phyloP scores from a whole-genome alignment of 2,113 vertebrate genomes.

The Paradisaea rubra region DNA sequence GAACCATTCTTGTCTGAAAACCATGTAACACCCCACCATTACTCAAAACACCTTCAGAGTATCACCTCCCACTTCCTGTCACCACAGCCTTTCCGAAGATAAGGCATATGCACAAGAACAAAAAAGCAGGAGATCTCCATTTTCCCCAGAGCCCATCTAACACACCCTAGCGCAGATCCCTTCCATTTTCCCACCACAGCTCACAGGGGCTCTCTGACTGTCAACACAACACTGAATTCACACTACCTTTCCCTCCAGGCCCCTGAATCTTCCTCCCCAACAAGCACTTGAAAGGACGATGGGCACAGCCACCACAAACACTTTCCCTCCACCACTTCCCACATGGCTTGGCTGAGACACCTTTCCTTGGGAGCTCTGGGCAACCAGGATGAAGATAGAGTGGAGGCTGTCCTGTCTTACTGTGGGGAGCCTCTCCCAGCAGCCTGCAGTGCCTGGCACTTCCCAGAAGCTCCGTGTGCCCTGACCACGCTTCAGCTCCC shows the following conservation, averaged over 20 bases:
- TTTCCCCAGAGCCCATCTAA: background rate
- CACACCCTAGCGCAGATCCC: background rate
- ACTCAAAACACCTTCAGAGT: background rate
- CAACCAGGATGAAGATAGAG: background rate
- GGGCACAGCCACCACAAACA: background rate
- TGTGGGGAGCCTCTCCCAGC: background rate
- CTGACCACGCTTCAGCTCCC: background rate
- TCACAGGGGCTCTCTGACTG: background rate
- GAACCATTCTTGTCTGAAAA: background rate
- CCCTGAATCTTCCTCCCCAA: background rate
- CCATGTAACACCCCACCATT: background rate
- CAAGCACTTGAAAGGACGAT: rapidly evolving
- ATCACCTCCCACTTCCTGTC: background rate
- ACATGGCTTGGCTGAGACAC: background rate
- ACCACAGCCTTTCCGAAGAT: background rate
- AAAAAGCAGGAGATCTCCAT: background rate
- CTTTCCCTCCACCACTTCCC: background rate
- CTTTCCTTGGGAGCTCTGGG: background rate
- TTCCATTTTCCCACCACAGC: background rate
- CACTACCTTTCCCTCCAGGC: background rate
- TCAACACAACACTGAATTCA: background rate
- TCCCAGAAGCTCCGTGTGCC: background rate
- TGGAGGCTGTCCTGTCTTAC: background rate
- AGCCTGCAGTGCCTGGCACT: background rate
- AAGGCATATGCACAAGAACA: background rate